Evolutionary conservation across 37 sponge, comb jelly and placozoan species (phyloP).

Genomic region (Hexactinellida sp.): DNA sequence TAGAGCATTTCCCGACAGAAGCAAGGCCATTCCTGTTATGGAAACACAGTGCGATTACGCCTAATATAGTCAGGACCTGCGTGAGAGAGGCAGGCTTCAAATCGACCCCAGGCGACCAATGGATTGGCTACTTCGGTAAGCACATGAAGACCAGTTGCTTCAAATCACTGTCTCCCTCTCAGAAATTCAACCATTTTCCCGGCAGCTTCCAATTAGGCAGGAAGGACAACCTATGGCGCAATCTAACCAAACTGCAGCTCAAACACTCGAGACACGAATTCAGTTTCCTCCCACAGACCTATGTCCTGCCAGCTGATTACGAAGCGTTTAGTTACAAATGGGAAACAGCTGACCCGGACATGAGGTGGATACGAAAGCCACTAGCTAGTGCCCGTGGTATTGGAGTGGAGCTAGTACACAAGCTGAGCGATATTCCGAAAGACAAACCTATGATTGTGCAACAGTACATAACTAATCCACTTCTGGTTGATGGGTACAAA

Average conservation of each 20-base stretch:
- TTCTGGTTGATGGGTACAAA: slow-evolving; percentile 79
- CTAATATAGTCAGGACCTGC: slow-evolving; percentile 63
- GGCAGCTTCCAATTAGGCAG: slow-evolving; percentile 89
- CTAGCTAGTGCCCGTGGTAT: slow-evolving; percentile 86
- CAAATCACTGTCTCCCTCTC: slow-evolving; percentile 43
- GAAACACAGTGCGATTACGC: slow-evolving; percentile 84
- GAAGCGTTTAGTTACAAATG: slow-evolving; percentile 51
- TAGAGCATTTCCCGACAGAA: background rate
- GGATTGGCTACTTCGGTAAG: slow-evolving; percentile 96
- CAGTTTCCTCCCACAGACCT: slow-evolving; percentile 82
- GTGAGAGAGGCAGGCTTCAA: slow-evolving; percentile 63
- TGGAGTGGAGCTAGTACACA: slow-evolving; percentile 62
- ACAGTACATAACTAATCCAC: slow-evolving; percentile 64
- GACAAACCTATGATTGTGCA: slow-evolving; percentile 63
- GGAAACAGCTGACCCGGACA: slow-evolving; percentile 43
- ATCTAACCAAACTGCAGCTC: slow-evolving; percentile 48
- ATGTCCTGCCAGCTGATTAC: slow-evolving; percentile 67
- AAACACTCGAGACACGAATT: slow-evolving; percentile 29
- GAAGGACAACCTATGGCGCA: slow-evolving; percentile 90
- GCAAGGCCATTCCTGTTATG: slow-evolving; percentile 55
- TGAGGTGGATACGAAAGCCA: slow-evolving; percentile 91
- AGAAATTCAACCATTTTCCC: slow-evolving; percentile 95
- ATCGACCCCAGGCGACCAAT: slow-evolving; percentile 33
- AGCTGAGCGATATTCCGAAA: slow-evolving; percentile 73
- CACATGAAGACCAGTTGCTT: slow-evolving; percentile 83